phyloP scores from a whole-genome alignment of 1,140 invertebrate genomes.

The Pissodes strobi region DNA sequence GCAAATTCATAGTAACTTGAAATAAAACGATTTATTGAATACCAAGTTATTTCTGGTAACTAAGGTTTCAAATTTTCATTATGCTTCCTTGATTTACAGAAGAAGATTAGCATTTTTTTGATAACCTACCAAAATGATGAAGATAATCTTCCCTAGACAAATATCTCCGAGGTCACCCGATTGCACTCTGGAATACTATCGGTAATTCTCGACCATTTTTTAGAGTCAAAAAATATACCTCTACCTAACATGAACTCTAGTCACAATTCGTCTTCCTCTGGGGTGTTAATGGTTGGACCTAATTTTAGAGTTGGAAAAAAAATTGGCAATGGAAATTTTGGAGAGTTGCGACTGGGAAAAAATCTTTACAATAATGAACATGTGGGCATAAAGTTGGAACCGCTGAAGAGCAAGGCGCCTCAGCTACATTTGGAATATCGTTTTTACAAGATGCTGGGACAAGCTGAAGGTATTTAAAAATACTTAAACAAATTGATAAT shows the following conservation, averaged over 20 bases:
- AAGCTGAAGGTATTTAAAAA: slow-evolving; percentile 64
- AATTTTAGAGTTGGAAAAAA: slow-evolving; percentile 99
- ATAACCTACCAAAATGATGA: slow-evolving; percentile 33
- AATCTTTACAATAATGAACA: slow-evolving; percentile 99
- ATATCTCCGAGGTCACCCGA: slow-evolving; percentile 2
- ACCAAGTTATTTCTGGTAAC: too few species aligned
- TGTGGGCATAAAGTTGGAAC: slow-evolving; percentile 99
- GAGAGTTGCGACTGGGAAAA: slow-evolving; percentile 98
- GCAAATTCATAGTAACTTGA: too few species aligned
- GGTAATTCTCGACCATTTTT: slow-evolving; percentile 36
- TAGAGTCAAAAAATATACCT: slow-evolving; percentile 38
- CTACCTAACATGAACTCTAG: slow-evolving; percentile 36
- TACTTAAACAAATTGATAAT: too few species aligned
- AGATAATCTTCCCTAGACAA: slow-evolving; percentile 12
- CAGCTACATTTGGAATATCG: slow-evolving; percentile 99
- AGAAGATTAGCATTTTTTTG: too few species aligned
- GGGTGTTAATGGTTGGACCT: slow-evolving; percentile 95
- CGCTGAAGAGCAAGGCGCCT: slow-evolving; percentile 99
- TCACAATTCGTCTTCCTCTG: slow-evolving; percentile 35
- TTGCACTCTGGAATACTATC: slow-evolving; percentile 15
- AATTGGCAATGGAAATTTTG: slow-evolving; percentile 99
- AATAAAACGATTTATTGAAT: too few species aligned
- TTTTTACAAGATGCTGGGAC: slow-evolving; percentile 97
- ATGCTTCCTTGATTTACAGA: too few species aligned
- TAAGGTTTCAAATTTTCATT: too few species aligned